Base-by-base conservation (phyloP, 2,888 invertebrate species). In the Dicycla oo region DNA sequence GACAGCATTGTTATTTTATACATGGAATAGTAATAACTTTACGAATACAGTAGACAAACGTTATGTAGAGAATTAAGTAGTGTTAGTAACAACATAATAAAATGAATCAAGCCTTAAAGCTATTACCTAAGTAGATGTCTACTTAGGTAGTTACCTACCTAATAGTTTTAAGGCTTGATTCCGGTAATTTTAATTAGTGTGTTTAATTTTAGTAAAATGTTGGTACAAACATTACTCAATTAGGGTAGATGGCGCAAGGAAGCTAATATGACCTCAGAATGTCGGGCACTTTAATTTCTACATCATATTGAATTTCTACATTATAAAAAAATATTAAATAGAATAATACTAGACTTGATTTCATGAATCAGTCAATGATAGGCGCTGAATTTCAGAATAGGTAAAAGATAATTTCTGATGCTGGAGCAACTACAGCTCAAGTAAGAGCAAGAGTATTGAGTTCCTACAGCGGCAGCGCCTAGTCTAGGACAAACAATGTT, bases 221-320 rank as follows among this genome's bases (percentile, higher is more conserved):
- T 30, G 51, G 30, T 40, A 56, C 30, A 49, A 38, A 65, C 65
- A 40, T 60, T 67, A 67, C 51, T 40, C 67, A 73, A 74, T 47
- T 53, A 58, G 11, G 53, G 45, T 34, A n/a, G n/a, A n/a, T n/a
- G n/a, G n/a, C n/a, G n/a, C n/a, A n/a, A n/a, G n/a, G n/a, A n/a
- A n/a, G n/a, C n/a, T n/a, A n/a, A n/a, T n/a, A n/a, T n/a, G n/a
- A n/a, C 30, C 30, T 30, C 30, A 30, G 30, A 30, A 30, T 30
- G 30, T 30, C 30, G 30, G 30, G 30, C 30, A n/a, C n/a, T n/a
- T n/a, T n/a, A n/a, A n/a, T n/a, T n/a, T n/a, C 30, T 30, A 30
- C 4, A 30, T 30, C 4, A 30, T 30, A 30, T 30, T 30, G n/a
- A n/a, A n/a, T 30, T 30, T 30, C 30, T 30, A 30, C 30, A 30